Evolutionary conservation across 1,140 invertebrate genomes (phyloP), one percentile per base, ranked within the genome.

Genomic region (Orchestia grillus): DNA sequence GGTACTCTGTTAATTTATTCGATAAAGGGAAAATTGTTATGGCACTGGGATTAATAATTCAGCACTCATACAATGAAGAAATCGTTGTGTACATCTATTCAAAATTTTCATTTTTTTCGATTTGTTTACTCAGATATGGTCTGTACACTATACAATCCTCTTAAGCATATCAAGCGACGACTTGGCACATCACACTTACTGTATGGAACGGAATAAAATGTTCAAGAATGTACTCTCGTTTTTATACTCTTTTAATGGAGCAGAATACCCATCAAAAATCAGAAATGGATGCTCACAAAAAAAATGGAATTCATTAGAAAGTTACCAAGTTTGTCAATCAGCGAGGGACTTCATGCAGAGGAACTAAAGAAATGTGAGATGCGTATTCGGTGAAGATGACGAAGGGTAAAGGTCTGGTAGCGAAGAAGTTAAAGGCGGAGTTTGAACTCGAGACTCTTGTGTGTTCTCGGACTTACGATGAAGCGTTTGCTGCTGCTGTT

Each of bases 351-450:
- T 77, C 11, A 36, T n/a, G n/a, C 62, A 15, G 1, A 77, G 11
- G 62, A 44, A 47, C 92, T 94, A 94, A 94, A 94, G 92, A 44
- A 94, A 94, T 47, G 92, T 94, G 40, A 94, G 92, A 40, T 94
- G 92, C 23, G 92, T 45, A n/a, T 40, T 94, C 36, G 92, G 92
- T 19, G 92, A 94, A 45, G 92, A 94, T 44, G 92, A 94, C 4
- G 92, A 44, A 45, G 92, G 92, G 36, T 94, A 94, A 44, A 94
- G 92, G 44, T 94, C 92, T 6, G 92, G 92, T 40, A 94, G 92
- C 3, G 92, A 94, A 94, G 92, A 94, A 94, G 92, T 94, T 45
- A 94, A 44, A 45, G 92, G 92, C 19, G 92, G 92, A 47, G 92
- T 94, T 94, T 94, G 92, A 94, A 94, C 44, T 94, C 16, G 92